Percentiles rank a stretch among this genome's conserved stretches.
phyloP scores from a whole-genome alignment of 2,113 vertebrate genomes.

The Planiliza haematocheilus region DNA sequence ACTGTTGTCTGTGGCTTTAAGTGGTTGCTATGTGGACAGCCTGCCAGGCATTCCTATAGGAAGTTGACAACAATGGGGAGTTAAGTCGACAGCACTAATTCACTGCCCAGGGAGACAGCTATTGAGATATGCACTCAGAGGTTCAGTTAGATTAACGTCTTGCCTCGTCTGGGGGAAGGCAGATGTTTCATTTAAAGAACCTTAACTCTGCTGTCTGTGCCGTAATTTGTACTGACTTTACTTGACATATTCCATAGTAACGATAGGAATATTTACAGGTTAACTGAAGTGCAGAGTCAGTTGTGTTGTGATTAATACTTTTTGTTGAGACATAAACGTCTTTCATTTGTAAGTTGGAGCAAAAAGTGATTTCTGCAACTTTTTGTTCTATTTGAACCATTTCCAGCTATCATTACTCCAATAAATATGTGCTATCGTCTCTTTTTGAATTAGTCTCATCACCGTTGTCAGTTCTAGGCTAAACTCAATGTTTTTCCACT shows the following conservation, averaged over 20 bases:
- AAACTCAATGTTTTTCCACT: not conserved
- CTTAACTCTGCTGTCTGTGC: conserved; percentile 44
- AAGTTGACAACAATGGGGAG: conserved; percentile 67
- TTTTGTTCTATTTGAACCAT: too few species aligned
- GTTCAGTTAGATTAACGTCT: conserved; percentile 70
- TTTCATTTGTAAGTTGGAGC: too few species aligned
- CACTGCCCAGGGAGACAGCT: conserved; percentile 56
- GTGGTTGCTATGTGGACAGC: conserved; percentile 55
- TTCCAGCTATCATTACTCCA: too few species aligned
- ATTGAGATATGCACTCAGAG: conserved; percentile 67
- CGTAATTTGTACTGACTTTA: conserved; percentile 28
- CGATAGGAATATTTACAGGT: not conserved
- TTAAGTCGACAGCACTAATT: conserved; percentile 68
- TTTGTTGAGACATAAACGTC: too few species aligned
- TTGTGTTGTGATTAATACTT: too few species aligned
- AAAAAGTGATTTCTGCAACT: too few species aligned
- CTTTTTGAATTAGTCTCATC: too few species aligned
- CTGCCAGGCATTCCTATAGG: conserved; percentile 62
- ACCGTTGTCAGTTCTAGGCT: too few species aligned
- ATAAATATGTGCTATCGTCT: too few species aligned
- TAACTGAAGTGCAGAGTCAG: conserved; percentile 2
- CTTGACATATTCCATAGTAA: too few species aligned
- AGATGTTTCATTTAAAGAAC: conserved; percentile 51
- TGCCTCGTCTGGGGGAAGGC: conserved; percentile 21
- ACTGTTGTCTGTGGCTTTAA: conserved; percentile 24